Evolutionary conservation across 2,113 vertebrate genomes (phyloP).

Genomic region (Aptenodytes patagonicus): DNA sequence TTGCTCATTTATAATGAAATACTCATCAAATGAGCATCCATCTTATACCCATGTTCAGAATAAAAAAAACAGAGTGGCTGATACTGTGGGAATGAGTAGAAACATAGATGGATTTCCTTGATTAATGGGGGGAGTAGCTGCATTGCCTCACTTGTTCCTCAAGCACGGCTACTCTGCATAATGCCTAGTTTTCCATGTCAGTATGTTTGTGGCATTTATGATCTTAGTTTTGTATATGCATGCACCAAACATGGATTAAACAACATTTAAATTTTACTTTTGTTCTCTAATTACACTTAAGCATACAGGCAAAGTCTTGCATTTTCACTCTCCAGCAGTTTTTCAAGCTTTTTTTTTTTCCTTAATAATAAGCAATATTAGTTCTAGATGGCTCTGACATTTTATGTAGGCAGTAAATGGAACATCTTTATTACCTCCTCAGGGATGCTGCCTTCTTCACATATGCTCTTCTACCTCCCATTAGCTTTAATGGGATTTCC

Average conservation of each 20-base stretch:
- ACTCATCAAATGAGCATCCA: neutral
- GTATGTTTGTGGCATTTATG: neutral
- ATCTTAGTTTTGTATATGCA: neutral
- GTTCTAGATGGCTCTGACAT: slow-evolving; percentile 3
- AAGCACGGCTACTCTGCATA: neutral
- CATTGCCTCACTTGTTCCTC: neutral
- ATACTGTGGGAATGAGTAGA: neutral
- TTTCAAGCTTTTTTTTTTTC: neutral
- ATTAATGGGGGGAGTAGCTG: neutral
- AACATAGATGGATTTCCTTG: neutral
- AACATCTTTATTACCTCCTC: slow-evolving; percentile 32
- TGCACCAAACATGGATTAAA: neutral
- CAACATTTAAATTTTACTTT: neutral
- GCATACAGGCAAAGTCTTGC: neutral
- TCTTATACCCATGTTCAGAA: neutral
- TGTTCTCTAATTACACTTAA: neutral
- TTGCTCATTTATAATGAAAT: neutral
- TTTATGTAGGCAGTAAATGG: slow-evolving; percentile 24
- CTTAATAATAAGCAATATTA: slow-evolving; percentile 3
- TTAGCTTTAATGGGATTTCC: slow-evolving; percentile 24
- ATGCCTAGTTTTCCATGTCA: neutral
- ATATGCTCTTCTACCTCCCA: neutral
- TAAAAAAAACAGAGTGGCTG: neutral
- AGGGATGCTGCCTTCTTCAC: neutral
- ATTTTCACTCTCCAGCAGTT: neutral